Conservation (phyloP, 2,888 invertebrate species). For the Ashinkailepas kermadecensis region DNA sequence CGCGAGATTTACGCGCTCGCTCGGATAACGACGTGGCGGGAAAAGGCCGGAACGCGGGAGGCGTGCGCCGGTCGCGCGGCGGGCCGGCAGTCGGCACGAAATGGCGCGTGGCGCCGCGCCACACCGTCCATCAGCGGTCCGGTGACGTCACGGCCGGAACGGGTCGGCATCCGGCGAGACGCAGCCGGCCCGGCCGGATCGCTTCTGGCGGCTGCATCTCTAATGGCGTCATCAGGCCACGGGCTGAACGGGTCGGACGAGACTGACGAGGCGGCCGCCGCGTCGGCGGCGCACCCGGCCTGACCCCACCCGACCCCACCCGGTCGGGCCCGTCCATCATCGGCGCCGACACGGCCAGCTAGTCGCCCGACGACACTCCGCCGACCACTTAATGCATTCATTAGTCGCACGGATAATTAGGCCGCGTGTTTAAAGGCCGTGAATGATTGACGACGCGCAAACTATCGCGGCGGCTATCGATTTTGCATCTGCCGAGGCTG, state of each 20-base stretch:
- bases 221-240: not conserved
- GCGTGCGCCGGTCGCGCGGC: no score
- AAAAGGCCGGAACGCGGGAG: not conserved
- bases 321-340: not conserved
- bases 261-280: not conserved
- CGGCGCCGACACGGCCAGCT: not conserved
- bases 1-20: constrained; percentile 9
- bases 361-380: not conserved
- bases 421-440: constrained; percentile 18
- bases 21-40: not conserved
- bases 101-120: not conserved
- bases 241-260: not conserved
- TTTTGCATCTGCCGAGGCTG: not conserved
- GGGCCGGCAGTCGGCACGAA: not conserved
- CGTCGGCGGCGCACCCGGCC: not conserved
- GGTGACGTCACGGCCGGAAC: not conserved
- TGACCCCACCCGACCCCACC: not conserved
- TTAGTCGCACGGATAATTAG: constrained; percentile 13
- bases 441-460: constrained; percentile 11
- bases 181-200: not conserved
- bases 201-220: not conserved
- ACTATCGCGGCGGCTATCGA: not conserved
- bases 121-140: not conserved
- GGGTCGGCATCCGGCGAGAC: not conserved
- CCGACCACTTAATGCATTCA: constrained; percentile 14